Conservation (phyloP, 2,888 invertebrate genomes). For the Apodemia mormo region DNA sequence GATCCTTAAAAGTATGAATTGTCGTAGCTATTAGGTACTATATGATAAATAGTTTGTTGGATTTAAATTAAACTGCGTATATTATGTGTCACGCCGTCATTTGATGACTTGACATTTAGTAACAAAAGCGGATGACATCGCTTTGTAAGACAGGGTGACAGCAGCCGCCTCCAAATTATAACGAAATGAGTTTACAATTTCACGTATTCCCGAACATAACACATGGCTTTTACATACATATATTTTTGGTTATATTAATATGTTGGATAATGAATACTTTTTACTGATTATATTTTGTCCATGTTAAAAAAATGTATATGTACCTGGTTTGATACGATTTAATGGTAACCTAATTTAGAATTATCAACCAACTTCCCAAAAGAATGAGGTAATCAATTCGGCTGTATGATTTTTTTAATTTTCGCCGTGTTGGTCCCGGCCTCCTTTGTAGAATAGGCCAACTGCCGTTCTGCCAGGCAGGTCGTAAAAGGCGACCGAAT, state of each 20-base stretch:
- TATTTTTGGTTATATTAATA: background rate
- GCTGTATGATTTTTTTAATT: no score
- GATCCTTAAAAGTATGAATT: background rate
- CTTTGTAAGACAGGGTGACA: conserved; percentile 53
- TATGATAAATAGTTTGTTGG: background rate
- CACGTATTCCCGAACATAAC: conserved; percentile 36
- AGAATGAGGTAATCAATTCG: no score
- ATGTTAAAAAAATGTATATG: no score
- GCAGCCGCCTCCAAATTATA: conserved; percentile 64
- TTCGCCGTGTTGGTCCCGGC: no score
- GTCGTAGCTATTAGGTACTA: background rate
- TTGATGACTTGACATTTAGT: conserved; percentile 43
- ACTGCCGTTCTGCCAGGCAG: no score
- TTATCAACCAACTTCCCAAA: no score
- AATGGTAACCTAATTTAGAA: no score
- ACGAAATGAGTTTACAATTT: conserved; percentile 77
- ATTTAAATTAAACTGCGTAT: background rate
- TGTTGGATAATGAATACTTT: no score
- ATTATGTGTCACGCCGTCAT: conserved; percentile 49
- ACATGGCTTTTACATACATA: conserved; percentile 2
- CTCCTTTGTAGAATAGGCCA: no score
- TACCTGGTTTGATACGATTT: no score
- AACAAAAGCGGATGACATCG: conserved; percentile 70
- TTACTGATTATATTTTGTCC: no score
- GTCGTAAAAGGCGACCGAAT: no score